Percentiles rank a stretch among this genome's conserved stretches.
Evolutionary conservation across 2,113 vertebrate genomes (phyloP).

Genomic region (Anser brachyrhynchus): DNA sequence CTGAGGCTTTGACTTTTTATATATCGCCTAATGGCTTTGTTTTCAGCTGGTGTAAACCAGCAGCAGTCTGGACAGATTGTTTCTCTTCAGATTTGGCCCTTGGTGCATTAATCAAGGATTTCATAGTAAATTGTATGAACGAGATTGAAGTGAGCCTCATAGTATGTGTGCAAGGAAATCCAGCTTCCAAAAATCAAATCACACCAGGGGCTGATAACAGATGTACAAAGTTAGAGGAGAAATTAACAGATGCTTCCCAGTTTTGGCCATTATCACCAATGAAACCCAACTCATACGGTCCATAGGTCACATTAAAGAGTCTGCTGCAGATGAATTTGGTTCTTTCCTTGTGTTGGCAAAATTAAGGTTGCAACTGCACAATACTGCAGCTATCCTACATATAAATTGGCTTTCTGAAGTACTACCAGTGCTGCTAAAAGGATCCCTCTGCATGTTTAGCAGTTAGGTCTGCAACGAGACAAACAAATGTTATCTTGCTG

Average conservation of each 20-base stretch:
- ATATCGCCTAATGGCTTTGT: slow-evolving; percentile 40
- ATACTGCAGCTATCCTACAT: neutral
- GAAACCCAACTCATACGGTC: slow-evolving; percentile 3
- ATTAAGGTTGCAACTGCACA: neutral
- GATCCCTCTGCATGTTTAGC: neutral
- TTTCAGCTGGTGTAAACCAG: slow-evolving; percentile 55
- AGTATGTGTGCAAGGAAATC: slow-evolving; percentile 46
- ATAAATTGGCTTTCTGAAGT: neutral
- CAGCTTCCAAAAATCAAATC: slow-evolving; percentile 54
- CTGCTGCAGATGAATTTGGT: neutral
- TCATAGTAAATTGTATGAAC: slow-evolving; percentile 32
- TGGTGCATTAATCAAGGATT: slow-evolving; percentile 38
- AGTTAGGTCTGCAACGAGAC: neutral
- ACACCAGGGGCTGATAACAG: slow-evolving; percentile 20
- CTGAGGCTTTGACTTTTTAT: neutral
- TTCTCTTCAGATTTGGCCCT: neutral
- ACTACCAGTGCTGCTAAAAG: neutral
- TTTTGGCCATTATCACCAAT: slow-evolving; percentile 12
- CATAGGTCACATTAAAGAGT: neutral
- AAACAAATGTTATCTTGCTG: neutral
- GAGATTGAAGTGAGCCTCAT: slow-evolving; percentile 29
- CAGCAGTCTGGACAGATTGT: neutral
- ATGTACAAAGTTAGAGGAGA: slow-evolving; percentile 43
- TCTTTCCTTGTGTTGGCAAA: neutral
- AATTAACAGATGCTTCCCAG: slow-evolving; percentile 14